Evolutionary conservation across 2,797 vertebrate species (phyloP), one percentile per base, ranked within the genome.

Genomic region (Siniperca obscura): DNA sequence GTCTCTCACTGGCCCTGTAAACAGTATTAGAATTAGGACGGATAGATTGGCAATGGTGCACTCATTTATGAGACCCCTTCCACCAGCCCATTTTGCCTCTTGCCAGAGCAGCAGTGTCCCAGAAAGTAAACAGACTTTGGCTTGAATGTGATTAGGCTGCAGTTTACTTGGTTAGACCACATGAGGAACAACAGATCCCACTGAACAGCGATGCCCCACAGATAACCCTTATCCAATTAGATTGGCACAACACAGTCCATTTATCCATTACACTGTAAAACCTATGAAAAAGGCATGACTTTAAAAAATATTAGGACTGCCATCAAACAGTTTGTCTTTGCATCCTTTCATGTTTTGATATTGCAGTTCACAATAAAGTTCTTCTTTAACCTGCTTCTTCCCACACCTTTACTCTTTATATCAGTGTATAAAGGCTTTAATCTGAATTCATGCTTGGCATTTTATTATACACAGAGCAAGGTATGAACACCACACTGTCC

Each of bases 161-260:
- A 85, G 92, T 94, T 95, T 91, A 95, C 94, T 90, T 86, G 87
- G 95, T 96, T 96, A 96, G 86, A 67, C 83, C 85, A 84, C 70
- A 92, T 94, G 92, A 94, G 89, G 89, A 94, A 94, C 87, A 94
- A 90, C 93, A 93, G 94, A 94, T 91, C 91, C 93, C 86, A 89
- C 75, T 50, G 86, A 91, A 87, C 89, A 91, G 86, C 68, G 90
- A 93, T 91, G 94, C 92, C 93, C 89, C 81, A 90, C 90, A 93
- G 95, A 96, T 95, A 93, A 93, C 89, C 91, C 76, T 95, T 86
- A 95, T 95, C 86, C 82, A 92, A 95, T 96, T 95, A 96, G 77
- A 83, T 53, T 75, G 84, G 73, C 79, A 87, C 81, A 89, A 83
- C 75, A 84, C 78, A 83, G 87, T 89, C 86, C 88, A 91, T 94